phyloP scores from a whole-genome alignment of 2,888 invertebrate genomes.

The Drosophila mettleri region DNA sequence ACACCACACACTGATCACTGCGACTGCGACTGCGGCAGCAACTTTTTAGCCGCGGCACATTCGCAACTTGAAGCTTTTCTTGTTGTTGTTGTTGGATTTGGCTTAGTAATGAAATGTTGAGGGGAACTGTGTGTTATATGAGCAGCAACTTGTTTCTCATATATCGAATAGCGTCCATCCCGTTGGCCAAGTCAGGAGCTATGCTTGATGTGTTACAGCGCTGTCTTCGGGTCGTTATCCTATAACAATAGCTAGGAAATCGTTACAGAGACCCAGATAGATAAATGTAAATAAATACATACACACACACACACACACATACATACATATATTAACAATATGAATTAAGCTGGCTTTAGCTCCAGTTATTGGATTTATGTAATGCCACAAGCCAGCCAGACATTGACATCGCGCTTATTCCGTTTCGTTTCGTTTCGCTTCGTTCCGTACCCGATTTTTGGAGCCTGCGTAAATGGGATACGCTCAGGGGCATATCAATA shows the following conservation, averaged over 20 bases:
- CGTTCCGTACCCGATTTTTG: constrained; percentile 4
- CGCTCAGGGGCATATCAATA: constrained; percentile 17
- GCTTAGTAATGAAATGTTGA: constrained; percentile 77
- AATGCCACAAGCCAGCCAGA: constrained; percentile 31
- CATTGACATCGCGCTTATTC: constrained; percentile 28
- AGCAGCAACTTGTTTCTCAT: constrained; percentile 78
- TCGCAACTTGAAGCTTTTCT: constrained; percentile 62
- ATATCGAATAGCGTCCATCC: constrained; percentile 34
- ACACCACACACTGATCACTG: not conserved
- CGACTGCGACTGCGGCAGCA: constrained; percentile 22
- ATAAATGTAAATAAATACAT: constrained; percentile 7
- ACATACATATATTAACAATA: not conserved
- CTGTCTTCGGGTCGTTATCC: constrained; percentile 75
- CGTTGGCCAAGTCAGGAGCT: constrained; percentile 46
- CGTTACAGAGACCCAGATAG: constrained; percentile 61
- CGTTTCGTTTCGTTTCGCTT: constrained; percentile 10
- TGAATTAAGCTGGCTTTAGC: constrained; percentile 4
- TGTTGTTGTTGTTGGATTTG: constrained; percentile 44
- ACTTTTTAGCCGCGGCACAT: constrained; percentile 53
- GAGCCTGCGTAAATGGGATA: constrained; percentile 10
- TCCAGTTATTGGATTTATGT: constrained; percentile 30
- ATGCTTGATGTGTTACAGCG: constrained; percentile 48
- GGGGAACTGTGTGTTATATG: constrained; percentile 71
- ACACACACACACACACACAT: not conserved
- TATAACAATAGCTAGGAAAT: constrained; percentile 76